Conservation (phyloP, 2,113 vertebrate genomes). For the Thymallus thymallus region DNA sequence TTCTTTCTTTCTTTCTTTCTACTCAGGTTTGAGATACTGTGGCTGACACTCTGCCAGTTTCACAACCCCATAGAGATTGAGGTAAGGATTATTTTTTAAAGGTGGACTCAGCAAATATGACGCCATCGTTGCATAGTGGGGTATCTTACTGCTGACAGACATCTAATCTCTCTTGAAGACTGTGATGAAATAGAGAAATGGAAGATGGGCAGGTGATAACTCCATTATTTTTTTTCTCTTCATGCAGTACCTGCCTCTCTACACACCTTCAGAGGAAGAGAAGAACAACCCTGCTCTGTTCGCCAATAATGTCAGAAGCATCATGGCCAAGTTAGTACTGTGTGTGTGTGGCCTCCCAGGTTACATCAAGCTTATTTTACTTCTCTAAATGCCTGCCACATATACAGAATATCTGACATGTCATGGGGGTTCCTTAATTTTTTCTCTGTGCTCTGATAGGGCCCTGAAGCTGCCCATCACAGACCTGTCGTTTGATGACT, state of each 20-base stretch:
- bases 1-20: conserved; percentile 22
- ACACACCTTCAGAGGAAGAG: conserved; percentile 91
- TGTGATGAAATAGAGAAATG: background rate
- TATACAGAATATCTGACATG: too few relatives aligned
- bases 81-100: conserved; percentile 69
- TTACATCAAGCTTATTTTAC: background rate
- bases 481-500: conserved; percentile 91
- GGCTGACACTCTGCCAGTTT: conserved; percentile 92
- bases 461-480: conserved; percentile 83
- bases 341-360: background rate
- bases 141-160: too few relatives aligned
- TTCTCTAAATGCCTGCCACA: background rate
- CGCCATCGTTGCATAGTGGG: background rate
- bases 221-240: background rate
- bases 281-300: conserved; percentile 87
- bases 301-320: conserved; percentile 86
- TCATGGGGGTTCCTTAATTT: conserved; percentile 33
- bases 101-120: background rate
- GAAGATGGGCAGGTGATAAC: background rate
- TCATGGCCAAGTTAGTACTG: conserved; percentile 86
- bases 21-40: conserved; percentile 87
- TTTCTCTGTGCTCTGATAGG: conserved; percentile 59
- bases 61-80: conserved; percentile 92
- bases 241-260: conserved; percentile 89
- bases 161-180: too few relatives aligned